Base-by-base conservation (phyloP, 2,797 vertebrate species). In the Gambelia wislizenii region DNA sequence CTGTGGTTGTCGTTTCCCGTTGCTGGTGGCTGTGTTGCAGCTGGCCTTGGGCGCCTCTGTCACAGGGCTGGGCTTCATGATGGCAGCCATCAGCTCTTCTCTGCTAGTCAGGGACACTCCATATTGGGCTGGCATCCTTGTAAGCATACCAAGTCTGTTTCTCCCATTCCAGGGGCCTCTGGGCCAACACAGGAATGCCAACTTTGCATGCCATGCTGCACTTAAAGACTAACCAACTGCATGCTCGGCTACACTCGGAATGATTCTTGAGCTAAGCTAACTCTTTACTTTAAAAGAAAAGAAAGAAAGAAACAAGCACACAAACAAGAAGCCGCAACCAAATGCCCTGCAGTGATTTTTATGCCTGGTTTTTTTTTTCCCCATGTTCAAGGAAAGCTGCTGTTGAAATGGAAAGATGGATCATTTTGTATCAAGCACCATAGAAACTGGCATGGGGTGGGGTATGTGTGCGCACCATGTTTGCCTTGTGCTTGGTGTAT, bases 121-220 rank as follows among this genome's bases (percentile, higher is more conserved):
- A 83, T 98, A 99, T 96, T 99, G 99, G 99, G 99, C 99, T 96
- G 99, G 99, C 95, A 98, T 99, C 96, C 97, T 98, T 96, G 99
- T 99, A 99, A 99, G 99, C 98, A 97, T 96, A 88, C 22, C 25
- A 0, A 94, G 94, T 91, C 96, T 91, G 93, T 93, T 95, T 93
- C 89, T 94, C 89, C 93, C 30, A 10, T 59, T 6, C 93, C 85
- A 84, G 92, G 95, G 89, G 93, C 95, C 93, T 94, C 88, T 93
- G 95, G 16, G 33, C 9, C 30, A 93, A 95, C 87, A 42, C 95
- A 88, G 94, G 95, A 94, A 93, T 91, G 94, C 95, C 78, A 52
- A 92, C 90, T 16, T 92, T 94, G 97, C 97, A 94, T 94, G 96
- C 93, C 33, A 30, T 2, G 80, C 91, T 91, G 90, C 90, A 64